phyloP scores from a whole-genome alignment of 2,888 invertebrate genomes.

The Ditylenchus weischeri region DNA sequence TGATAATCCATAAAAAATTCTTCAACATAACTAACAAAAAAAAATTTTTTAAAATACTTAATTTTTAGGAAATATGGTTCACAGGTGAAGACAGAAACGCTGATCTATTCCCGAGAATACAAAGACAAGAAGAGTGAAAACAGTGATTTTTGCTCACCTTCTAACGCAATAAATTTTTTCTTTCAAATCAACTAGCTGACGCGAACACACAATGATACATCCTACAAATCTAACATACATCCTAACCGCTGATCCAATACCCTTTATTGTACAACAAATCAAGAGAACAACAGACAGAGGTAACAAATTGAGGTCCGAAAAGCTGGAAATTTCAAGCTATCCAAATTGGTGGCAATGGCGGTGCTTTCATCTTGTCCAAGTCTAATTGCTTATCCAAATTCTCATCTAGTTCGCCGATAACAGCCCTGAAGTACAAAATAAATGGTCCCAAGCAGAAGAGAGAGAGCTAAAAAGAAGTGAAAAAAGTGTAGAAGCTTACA shows the following conservation, averaged over 20 bases:
- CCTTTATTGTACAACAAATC: too few relatives aligned
- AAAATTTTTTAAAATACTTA: background rate
- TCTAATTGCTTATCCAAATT: conserved; percentile 65
- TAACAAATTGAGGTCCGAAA: background rate
- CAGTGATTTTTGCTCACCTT: background rate
- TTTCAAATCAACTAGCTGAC: background rate
- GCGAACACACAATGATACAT: too few relatives aligned
- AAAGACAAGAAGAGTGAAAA: conserved; percentile 2
- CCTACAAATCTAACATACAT: too few relatives aligned
- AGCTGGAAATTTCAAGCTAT: conserved; percentile 21
- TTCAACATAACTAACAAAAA: too few relatives aligned
- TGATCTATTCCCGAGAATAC: conserved; percentile 9
- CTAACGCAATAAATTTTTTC: too few relatives aligned
- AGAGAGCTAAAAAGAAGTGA: background rate
- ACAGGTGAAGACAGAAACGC: conserved; percentile 22
- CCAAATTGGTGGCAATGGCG: conserved; percentile 63
- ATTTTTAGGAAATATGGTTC: conserved; percentile 36
- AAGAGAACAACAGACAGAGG: background rate
- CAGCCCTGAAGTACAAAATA: conserved; percentile 63
- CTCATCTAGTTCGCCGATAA: conserved; percentile 67
- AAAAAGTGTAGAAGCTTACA: conserved; percentile 65
- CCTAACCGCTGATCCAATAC: too few relatives aligned
- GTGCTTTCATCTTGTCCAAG: conserved; percentile 64
- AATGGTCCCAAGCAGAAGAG: conserved; percentile 4
- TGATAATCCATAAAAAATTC: too few relatives aligned